Percentiles rank a stretch among this genome's conserved stretches.
These are phyloP conservation scores for Aleiodes alternator DNA, from an alignment of 2,888 invertebrate genomes.

Conservation along the genomic window DNA sequence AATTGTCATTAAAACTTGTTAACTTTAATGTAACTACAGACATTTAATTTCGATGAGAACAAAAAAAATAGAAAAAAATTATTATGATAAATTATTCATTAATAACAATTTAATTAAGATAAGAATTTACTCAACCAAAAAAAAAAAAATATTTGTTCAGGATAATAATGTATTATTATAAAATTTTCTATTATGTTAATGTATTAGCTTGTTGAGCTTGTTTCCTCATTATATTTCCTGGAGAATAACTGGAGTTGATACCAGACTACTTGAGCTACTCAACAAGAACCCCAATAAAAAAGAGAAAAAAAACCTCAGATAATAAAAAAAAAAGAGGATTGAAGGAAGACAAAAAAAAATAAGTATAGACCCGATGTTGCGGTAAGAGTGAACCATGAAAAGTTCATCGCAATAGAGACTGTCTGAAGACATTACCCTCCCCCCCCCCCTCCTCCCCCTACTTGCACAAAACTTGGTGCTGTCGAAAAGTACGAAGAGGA, in stretches of 20 bases:
- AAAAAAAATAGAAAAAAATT: neutral
- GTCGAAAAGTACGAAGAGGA: no score
- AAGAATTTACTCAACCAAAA: no score
- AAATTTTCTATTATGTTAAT: no score
- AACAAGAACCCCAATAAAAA: neutral
- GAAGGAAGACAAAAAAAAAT: neutral
- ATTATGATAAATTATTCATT: neutral
- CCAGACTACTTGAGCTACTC: neutral
- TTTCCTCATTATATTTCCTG: no score
- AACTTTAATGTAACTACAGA: neutral
- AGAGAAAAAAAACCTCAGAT: neutral
- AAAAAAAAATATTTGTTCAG: no score
- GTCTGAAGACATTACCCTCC: slow-evolving; percentile 4
- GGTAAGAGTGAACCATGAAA: neutral
- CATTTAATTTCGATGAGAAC: neutral
- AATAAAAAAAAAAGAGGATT: neutral
- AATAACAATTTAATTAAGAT: no score
- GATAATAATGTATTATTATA: no score
- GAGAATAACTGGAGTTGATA: no score
- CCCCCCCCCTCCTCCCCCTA: neutral
- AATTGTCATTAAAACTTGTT: slow-evolving; percentile 27
- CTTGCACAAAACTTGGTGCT: neutral
- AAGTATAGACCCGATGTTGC: neutral
- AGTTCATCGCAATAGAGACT: slow-evolving; percentile 1
- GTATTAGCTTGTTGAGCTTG: no score